Evolutionary conservation across 2,113 vertebrate species (phyloP).

Genomic region (Calidris pugnax): DNA sequence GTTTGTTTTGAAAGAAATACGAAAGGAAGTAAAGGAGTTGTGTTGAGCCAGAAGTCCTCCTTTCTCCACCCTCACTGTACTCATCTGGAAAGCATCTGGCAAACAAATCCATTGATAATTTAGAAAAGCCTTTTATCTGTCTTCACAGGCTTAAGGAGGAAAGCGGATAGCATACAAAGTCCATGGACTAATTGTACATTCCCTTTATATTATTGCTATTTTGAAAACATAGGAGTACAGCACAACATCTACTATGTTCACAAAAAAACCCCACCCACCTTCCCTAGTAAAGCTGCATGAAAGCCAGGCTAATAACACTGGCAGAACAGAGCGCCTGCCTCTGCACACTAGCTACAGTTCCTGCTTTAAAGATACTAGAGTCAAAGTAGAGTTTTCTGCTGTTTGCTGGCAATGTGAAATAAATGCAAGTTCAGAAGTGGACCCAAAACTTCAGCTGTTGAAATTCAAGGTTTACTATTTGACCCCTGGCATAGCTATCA

Average conservation of each 20-base stretch:
- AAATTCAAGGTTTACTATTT: neutral
- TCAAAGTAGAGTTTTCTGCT: neutral
- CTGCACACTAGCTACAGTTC: neutral
- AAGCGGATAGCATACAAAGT: neutral
- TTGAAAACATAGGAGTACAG: neutral
- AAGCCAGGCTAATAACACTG: neutral
- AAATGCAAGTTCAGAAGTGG: neutral
- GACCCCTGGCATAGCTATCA: neutral
- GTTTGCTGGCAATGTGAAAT: neutral
- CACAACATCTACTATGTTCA: neutral
- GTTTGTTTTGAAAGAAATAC: slow-evolving; percentile 44
- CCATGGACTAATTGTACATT: neutral
- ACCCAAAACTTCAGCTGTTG: neutral
- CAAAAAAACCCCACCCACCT: neutral
- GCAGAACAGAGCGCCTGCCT: neutral
- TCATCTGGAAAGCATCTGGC: slow-evolving; percentile 47
- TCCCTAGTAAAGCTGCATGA: neutral
- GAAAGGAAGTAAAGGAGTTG: slow-evolving; percentile 23
- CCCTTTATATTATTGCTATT: neutral
- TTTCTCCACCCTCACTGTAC: slow-evolving; percentile 30
- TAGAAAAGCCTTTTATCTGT: slow-evolving; percentile 33
- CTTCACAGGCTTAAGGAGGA: neutral
- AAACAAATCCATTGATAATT: slow-evolving; percentile 25
- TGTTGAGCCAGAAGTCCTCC: neutral
- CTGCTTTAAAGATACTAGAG: neutral